phyloP scores from a whole-genome alignment of 2,113 vertebrate species.

The Serilophus lunatus region DNA sequence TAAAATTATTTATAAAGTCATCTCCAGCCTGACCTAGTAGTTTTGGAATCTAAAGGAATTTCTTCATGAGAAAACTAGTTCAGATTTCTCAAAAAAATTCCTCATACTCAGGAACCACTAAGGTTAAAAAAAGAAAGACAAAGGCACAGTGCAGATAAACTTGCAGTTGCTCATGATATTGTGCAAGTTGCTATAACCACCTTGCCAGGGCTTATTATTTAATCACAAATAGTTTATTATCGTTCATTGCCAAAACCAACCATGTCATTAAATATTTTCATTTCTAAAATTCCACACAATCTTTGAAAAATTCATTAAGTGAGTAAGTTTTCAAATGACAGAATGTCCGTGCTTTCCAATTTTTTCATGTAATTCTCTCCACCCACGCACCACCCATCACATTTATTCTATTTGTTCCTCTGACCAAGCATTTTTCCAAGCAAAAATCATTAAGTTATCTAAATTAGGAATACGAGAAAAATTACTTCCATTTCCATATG shows the following conservation, averaged over 20 bases:
- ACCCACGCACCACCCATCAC: neutral
- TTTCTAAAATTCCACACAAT: constrained; percentile 47
- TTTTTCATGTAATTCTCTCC: neutral
- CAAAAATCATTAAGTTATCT: neutral
- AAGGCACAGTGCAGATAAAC: neutral
- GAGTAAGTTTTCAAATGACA: neutral
- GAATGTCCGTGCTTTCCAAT: neutral
- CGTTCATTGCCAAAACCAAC: neutral
- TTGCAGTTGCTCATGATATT: neutral
- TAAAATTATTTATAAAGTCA: neutral
- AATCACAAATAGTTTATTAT: constrained; percentile 4
- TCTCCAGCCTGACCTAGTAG: neutral
- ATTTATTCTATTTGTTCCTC: constrained; percentile 1
- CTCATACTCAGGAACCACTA: neutral
- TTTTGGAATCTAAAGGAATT: neutral
- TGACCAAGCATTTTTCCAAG: neutral
- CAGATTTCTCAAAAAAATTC: neutral
- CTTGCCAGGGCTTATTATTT: neutral
- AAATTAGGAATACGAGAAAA: neutral
- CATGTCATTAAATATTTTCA: constrained; percentile 32
- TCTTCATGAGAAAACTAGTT: neutral
- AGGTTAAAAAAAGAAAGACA: neutral
- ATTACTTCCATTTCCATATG: neutral
- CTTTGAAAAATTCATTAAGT: constrained; percentile 24
- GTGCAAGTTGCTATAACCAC: neutral